A percentile compares a stretch with the other conserved stretches of the same genome.
Evolutionary conservation across 2,797 vertebrate genomes (phyloP).

Genomic region (Anguilla megastoma): DNA sequence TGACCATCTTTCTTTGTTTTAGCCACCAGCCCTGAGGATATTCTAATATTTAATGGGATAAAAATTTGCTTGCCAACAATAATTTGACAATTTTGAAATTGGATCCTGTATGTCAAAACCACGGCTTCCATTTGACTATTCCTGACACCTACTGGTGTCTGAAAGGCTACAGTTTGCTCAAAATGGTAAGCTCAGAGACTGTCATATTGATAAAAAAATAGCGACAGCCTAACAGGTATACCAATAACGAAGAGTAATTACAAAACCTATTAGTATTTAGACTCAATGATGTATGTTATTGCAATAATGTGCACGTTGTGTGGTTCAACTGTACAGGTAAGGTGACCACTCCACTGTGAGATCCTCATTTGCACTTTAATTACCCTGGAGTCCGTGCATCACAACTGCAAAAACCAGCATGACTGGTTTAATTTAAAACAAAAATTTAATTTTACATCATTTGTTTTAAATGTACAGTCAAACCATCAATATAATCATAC

Average conservation of each 20-base stretch:
- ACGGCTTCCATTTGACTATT: neutral
- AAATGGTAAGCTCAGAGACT: no score
- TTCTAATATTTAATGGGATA: no score
- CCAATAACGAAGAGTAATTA: neutral
- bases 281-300: neutral
- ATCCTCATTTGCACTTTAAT: neutral
- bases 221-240: no score
- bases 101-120: neutral
- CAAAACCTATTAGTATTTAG: neutral
- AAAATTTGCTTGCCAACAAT: no score
- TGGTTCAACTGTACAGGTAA: conserved; percentile 11
- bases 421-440: conserved; percentile 68
- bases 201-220: no score
- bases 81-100: no score
- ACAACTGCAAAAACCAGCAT: neutral
- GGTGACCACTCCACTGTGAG: conserved; percentile 44
- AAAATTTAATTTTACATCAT: conserved; percentile 70
- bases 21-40: no score
- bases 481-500: conserved; percentile 83
- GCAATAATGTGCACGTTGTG: neutral
- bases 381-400: neutral
- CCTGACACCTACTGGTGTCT: neutral
- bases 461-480: conserved; percentile 79
- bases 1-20: no score
- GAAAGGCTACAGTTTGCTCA: neutral